Conservation (phyloP, 2,797 vertebrate genomes). For the Falco rusticolus region DNA sequence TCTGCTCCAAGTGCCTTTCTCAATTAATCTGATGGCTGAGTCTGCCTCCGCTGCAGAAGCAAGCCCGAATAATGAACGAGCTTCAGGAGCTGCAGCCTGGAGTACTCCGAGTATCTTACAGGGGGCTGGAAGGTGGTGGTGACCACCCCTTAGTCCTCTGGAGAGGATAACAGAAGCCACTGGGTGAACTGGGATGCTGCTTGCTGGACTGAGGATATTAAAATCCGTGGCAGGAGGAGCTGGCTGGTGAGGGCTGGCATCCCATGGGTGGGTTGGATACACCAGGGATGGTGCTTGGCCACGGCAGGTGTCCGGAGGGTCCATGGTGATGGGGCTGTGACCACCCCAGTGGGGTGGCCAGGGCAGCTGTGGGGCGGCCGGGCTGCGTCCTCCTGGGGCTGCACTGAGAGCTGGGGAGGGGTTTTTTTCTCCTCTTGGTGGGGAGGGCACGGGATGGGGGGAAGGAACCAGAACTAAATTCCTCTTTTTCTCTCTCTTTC, state of each 20-base stretch:
- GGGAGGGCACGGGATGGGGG: neutral
- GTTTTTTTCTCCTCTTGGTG: neutral
- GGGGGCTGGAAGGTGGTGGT: neutral
- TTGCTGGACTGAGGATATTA: neutral
- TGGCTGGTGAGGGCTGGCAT: neutral
- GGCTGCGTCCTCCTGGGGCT: rapidly evolving
- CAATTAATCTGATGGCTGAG: conserved; percentile 32
- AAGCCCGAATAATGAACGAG: neutral
- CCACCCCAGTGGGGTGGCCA: neutral
- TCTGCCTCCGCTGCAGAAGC: neutral
- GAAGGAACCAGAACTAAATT: conserved; percentile 4
- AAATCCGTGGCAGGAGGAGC: neutral
- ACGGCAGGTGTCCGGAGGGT: rapidly evolving
- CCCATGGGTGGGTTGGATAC: neutral
- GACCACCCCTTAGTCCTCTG: neutral
- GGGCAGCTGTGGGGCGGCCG: neutral
- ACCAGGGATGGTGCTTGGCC: neutral
- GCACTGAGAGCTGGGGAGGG: neutral
- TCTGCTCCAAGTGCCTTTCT: neutral
- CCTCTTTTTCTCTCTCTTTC: conserved; percentile 65
- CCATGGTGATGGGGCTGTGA: neutral
- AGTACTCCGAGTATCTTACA: neutral
- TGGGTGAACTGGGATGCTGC: neutral
- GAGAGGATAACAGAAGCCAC: neutral
- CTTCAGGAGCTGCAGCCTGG: neutral